These are phyloP conservation scores for Trinectes maculatus DNA, from an alignment of 2,113 vertebrate species.

Conservation along the genomic window DNA sequence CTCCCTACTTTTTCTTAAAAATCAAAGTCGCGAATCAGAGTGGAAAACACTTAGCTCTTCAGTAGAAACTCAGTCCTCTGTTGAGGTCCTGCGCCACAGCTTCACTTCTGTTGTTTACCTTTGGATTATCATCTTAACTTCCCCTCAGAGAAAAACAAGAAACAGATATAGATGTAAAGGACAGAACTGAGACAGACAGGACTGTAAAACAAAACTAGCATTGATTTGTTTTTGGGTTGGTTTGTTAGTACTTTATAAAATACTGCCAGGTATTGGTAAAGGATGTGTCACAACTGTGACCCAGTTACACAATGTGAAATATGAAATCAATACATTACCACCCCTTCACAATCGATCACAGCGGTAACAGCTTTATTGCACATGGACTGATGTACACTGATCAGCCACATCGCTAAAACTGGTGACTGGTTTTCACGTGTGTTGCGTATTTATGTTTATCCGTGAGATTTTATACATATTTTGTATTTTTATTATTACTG, in stretches of 20 bases:
- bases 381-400: too few species aligned
- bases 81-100: background rate
- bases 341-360: too few species aligned
- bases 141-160: background rate
- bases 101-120: constrained; percentile 15
- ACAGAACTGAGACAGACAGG: background rate
- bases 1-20: background rate
- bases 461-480: too few species aligned
- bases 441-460: too few species aligned
- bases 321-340: too few species aligned
- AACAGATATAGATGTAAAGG: background rate
- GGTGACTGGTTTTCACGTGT: too few species aligned
- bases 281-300: too few species aligned
- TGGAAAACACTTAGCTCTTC: too few species aligned
- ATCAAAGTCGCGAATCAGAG: too few species aligned
- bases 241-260: background rate
- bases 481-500: too few species aligned
- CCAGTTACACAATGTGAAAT: background rate
- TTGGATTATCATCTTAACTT: constrained; percentile 12
- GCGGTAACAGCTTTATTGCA: too few species aligned
- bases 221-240: background rate
- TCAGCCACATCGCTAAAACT: too few species aligned
- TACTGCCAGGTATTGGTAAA: background rate
- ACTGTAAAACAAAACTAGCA: background rate
- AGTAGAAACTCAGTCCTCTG: background rate